A percentile compares a stretch with the other conserved stretches of the same genome.
Conservation (phyloP, 92 coral and sea anemone genomes). For the Umimayanthus kanabou region DNA sequence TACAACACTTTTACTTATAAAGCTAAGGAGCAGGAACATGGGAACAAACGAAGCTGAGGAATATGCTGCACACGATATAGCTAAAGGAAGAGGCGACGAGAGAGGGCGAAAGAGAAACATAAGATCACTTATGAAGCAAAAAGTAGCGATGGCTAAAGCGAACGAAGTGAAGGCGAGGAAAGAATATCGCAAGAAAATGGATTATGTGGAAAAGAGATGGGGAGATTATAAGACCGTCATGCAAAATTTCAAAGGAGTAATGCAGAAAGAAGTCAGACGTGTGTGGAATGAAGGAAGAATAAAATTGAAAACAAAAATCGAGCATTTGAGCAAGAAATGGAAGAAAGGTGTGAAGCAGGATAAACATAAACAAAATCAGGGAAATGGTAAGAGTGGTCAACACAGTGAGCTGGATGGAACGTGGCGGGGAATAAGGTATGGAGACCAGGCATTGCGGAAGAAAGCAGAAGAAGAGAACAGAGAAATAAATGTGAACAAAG, state of each 20-base stretch:
- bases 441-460: neutral
- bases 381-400: slow-evolving; percentile 3
- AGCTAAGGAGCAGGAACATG: slow-evolving; percentile 22
- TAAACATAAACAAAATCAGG: slow-evolving; percentile 14
- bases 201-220: slow-evolving; percentile 30
- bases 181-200: neutral
- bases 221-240: slow-evolving; percentile 2
- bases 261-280: slow-evolving; percentile 29
- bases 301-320: slow-evolving; percentile 2
- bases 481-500: neutral
- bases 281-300: slow-evolving; percentile 19
- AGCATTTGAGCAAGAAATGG: neutral
- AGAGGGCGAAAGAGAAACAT: neutral
- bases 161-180: slow-evolving; percentile 4
- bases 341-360: slow-evolving; percentile 16
- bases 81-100: slow-evolving; percentile 5
- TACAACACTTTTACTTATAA: neutral
- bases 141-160: slow-evolving; percentile 26
- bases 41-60: neutral
- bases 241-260: slow-evolving; percentile 1
- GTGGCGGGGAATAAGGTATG: slow-evolving; percentile 8
- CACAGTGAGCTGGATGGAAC: neutral
- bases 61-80: slow-evolving; percentile 15
- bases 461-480: slow-evolving; percentile 13
- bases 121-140: slow-evolving; percentile 12